These are phyloP conservation scores for Leptopilina clavipes DNA, from an alignment of 1,140 invertebrate species.

Conservation along the genomic window DNA sequence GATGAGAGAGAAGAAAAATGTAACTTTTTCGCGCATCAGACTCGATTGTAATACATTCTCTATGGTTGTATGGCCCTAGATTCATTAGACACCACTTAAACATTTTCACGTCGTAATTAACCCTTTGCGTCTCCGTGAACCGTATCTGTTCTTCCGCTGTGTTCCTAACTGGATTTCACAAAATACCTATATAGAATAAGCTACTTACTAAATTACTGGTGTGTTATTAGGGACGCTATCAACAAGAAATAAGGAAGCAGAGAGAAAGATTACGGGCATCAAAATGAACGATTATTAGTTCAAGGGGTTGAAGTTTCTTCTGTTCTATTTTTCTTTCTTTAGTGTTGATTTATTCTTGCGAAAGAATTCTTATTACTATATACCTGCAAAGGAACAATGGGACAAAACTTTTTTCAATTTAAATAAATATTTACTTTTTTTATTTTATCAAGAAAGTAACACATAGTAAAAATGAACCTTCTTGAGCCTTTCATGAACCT, in stretches of 20 bases:
- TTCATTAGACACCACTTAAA: neutral
- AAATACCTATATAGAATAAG: neutral
- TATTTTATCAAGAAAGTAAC: too few relatives aligned
- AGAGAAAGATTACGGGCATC: neutral
- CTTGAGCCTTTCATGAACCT: too few relatives aligned
- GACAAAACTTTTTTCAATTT: too few relatives aligned
- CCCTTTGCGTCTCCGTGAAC: neutral
- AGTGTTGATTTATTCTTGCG: neutral
- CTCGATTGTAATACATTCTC: neutral
- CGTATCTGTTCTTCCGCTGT: neutral
- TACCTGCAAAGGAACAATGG: too few relatives aligned
- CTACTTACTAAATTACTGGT: neutral
- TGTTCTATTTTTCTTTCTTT: slow-evolving; percentile 8
- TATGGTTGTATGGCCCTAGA: neutral
- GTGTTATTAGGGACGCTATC: slow-evolving; percentile 1
- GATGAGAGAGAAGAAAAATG: neutral
- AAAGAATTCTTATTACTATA: neutral
- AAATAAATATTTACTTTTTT: too few relatives aligned
- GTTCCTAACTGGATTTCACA: neutral
- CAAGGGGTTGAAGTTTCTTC: neutral
- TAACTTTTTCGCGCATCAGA: neutral
- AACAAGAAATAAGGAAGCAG: neutral
- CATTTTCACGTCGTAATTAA: slow-evolving; percentile 20
- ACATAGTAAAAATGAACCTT: too few relatives aligned
- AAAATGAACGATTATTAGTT: slow-evolving; percentile 5